These are phyloP conservation scores for Grapholita molesta DNA, from an alignment of 1,140 invertebrate genomes.

Conservation along the genomic window DNA sequence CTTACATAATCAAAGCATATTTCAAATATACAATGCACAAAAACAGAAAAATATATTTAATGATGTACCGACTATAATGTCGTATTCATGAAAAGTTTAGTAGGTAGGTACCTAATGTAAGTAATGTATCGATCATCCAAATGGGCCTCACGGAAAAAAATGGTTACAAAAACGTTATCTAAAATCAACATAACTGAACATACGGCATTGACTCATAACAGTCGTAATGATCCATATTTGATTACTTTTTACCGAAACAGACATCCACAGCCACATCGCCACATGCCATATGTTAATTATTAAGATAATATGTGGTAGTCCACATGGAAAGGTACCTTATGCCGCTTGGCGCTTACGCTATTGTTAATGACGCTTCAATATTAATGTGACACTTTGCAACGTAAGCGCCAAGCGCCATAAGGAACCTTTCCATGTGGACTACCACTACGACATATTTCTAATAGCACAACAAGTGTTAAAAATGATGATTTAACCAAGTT, in stretches of 20 bases:
- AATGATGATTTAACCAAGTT: no score
- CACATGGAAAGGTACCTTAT: no score
- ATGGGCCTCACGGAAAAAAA: background rate
- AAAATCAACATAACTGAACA: constrained; percentile 15
- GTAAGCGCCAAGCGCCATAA: no score
- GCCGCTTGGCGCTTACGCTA: no score
- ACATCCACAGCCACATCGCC: no score
- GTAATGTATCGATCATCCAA: background rate
- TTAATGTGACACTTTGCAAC: no score
- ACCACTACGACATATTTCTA: no score
- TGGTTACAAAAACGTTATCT: constrained; percentile 6
- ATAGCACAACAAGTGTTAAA: no score
- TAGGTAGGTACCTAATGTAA: no score
- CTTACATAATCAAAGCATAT: background rate
- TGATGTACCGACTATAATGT: background rate
- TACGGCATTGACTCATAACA: background rate
- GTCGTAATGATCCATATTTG: constrained; percentile 4
- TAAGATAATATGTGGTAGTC: background rate
- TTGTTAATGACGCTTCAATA: no score
- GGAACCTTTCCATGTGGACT: no score
- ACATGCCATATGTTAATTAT: background rate
- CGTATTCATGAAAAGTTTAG: background rate
- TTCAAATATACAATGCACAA: background rate
- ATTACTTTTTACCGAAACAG: background rate
- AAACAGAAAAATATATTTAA: background rate